Evolutionary conservation across 2,888 invertebrate genomes (phyloP).

Genomic region (Drosophila parthenogenetica): DNA sequence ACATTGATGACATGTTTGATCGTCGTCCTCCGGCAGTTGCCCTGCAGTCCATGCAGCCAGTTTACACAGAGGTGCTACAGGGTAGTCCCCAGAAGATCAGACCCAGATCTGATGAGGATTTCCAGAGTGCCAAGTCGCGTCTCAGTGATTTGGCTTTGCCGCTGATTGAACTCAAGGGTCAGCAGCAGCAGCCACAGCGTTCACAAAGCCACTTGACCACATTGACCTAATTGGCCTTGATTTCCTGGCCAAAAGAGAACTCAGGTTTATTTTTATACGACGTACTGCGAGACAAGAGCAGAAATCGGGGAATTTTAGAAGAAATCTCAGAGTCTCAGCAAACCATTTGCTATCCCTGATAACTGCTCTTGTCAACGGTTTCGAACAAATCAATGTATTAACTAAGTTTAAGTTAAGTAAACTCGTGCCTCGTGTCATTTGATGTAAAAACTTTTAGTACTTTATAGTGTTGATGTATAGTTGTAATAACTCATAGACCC

Average conservation of each 20-base stretch:
- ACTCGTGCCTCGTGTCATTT: slow-evolving; percentile 66
- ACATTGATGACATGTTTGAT: slow-evolving; percentile 77
- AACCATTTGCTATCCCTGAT: neutral
- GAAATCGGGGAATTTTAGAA: neutral
- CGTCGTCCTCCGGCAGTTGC: neutral
- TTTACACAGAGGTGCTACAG: slow-evolving; percentile 66
- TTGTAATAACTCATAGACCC: slow-evolving; percentile 51
- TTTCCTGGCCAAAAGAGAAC: slow-evolving; percentile 50
- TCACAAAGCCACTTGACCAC: slow-evolving; percentile 34
- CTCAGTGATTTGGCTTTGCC: slow-evolving; percentile 78
- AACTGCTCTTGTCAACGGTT: slow-evolving; percentile 22
- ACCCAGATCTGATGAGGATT: slow-evolving; percentile 80
- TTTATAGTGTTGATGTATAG: slow-evolving; percentile 29
- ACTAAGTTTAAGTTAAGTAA: slow-evolving; percentile 54
- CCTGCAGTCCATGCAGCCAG: slow-evolving; percentile 40
- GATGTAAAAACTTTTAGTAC: slow-evolving; percentile 20
- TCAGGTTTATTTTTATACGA: slow-evolving; percentile 76
- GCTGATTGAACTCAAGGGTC: slow-evolving; percentile 56
- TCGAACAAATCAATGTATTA: slow-evolving; percentile 50
- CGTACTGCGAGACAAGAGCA: slow-evolving; percentile 3
- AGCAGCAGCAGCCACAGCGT: slow-evolving; percentile 15
- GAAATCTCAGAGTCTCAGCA: no score
- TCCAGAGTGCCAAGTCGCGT: slow-evolving; percentile 82
- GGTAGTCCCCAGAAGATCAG: slow-evolving; percentile 60
- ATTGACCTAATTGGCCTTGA: slow-evolving; percentile 39